Evolutionary conservation across 2,113 vertebrate genomes (phyloP), one percentile per base, ranked within the genome.

Genomic region (Catharus fuscescens): DNA sequence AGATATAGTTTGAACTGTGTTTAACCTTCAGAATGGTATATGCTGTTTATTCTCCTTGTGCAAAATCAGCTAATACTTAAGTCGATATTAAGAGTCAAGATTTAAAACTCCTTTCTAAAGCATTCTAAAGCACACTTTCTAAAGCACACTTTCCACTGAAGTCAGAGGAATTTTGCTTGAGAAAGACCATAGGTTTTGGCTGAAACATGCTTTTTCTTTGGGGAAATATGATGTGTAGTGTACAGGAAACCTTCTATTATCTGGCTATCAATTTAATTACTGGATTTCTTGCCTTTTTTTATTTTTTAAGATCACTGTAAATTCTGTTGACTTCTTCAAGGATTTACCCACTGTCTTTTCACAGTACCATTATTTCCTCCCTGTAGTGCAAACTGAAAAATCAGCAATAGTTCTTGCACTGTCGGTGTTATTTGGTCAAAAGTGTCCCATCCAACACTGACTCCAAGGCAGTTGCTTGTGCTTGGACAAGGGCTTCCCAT

Each of bases 381-480:
- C n/a, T 34, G 5, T 54, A 69, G 31, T 6, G 14, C 28, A 79
- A 90, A 64, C 36, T 40, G 29, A 72, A 88, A 86, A 67, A 52
- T 24, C 60, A 44, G 29, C 23, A 17, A 29, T 69, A 40, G 10
- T 15, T 84, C 53, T 91, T 69, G 26, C 12, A 15, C 36, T 7
- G 1, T 18, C n/a, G 24, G 24, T 70, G 12, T 47, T 69, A 61
- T 1, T 57, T 64, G 79, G 61, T 17, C n/a, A 38, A 34, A 79
- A 38, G 6, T 29, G 14, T n/a, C 11, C 4, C 31, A 47, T 48
- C n/a, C 16, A 62, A 12, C 44, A 34, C 21, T 1, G 1, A 25
- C 26, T 21, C n/a, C 0, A 0, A 56, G 56, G n/a, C 0, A 1
- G 6, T 26, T 64, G 18, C 44, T 70, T 5, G 2, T 25, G 40